Base-by-base conservation (phyloP, 2,113 vertebrate genomes). In the Percina caprodes region DNA sequence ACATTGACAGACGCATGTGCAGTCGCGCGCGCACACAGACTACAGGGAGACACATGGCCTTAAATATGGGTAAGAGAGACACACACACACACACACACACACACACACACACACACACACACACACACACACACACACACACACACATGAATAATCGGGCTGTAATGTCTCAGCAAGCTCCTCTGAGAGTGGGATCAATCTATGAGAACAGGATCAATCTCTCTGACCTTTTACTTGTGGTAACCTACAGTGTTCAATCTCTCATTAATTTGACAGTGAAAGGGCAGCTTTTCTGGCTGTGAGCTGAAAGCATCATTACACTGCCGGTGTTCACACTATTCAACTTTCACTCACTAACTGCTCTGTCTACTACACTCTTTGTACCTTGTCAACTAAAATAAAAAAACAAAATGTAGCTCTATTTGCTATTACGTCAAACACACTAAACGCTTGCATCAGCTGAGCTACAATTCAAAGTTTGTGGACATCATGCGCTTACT, bases 201-300 rank as follows among this genome's bases (percentile, higher is more conserved):
- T 74, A 58, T 61, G 71, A 78, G 82, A 88, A 70, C 52, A 42
- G 73, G 86, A 92, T 94, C 92, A 91, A 90, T 91, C 85, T 86
- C 23, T 77, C 75, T 91, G 91, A 92, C 88, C 89, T 91, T 94
- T 91, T 82, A 70, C 62, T 81, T 65, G 63, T 80, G 75, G 69
- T 89, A 86, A 83, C 88, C 81, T 82, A 73, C 82, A 62, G 85
- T 76, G 85, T 85, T 88, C 83, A 82, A 55, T 79, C 83, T 81
- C 75, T 92, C 84, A 86, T 92, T 92, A 87, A 88, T 90, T 89
- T 82, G 68, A 82, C 75, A 85, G 80, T 85, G 80, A 93, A 91
- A 91, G 84, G 83, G 87, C 86, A 92, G 85, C 77, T 87, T 79
- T 86, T 85, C 81, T 18, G 33, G 69, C 65, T 66, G 14, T 45